Evolutionary conservation across 2,888 invertebrate genomes (phyloP), one percentile per base, ranked within the genome.

Genomic region (Caenorhabditis plicata): DNA sequence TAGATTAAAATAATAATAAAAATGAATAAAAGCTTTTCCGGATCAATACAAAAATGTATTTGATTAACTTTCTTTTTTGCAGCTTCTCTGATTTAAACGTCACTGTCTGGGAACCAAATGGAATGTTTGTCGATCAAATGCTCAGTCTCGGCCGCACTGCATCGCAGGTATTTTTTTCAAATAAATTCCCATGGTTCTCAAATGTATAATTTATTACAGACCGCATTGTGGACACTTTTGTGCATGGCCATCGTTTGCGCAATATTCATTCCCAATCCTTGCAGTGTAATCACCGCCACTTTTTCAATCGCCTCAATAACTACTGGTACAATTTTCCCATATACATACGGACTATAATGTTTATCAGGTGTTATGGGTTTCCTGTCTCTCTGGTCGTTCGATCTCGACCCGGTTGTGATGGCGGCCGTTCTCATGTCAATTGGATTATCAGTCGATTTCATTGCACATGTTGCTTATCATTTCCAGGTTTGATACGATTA

Each of bases 61-160:
- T n/a, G n/a, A n/a, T n/a, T n/a, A n/a, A n/a, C n/a, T n/a, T 20
- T 20, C 20, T 26, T 26, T 35, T 25, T 52, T 60, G 29, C 47
- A 69, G 67, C 15, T 71, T 61, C 38, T 40, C 60, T 15, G 72
- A 72, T 48, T 57, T 80, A 43, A 80, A 80, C 49, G 69, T 72
- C 4, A 74, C 77, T 1, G 75, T 77, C 2, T 80, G 78, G 77
- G 73, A 72, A 50, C 71, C 72, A 20, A 73, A 72, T 49, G 71
- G 72, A 23, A 71, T 77, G 71, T 80, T 79, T 53, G 76, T 79
- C n/a, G 79, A 79, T 54, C 79, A 79, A 52, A 79, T 79, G 77
- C 61, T 79, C 25, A 69, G 72, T 50, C 51, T 79, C 22, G 75
- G 74, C 35, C 62, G 44, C 7, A 75, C 75, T 4, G 74, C 80